phyloP scores from a whole-genome alignment of 2,888 invertebrate species.

The Oxyscelio sp. region DNA sequence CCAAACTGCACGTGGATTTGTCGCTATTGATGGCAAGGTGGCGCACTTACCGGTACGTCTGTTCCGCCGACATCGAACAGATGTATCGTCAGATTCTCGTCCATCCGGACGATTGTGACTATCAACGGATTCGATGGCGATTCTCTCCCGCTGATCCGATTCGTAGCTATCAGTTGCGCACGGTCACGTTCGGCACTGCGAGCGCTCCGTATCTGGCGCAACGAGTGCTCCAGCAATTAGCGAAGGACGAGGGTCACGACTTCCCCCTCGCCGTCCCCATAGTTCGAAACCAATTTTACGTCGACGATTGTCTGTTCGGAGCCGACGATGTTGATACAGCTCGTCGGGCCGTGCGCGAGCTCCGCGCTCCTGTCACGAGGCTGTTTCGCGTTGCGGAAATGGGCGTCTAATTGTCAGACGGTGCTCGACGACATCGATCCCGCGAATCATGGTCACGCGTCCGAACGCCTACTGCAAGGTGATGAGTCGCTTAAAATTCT shows the following conservation, averaged over 20 bases:
- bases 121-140: neutral
- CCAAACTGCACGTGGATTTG: constrained; percentile 6
- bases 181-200: neutral
- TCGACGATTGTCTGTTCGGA: constrained; percentile 26
- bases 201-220: neutral
- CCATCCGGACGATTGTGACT: neutral
- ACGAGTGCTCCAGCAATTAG: neutral
- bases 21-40: neutral
- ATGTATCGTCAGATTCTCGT: constrained; percentile 3
- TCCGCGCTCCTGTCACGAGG: neutral
- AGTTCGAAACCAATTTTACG: neutral
- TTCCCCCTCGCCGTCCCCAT: neutral
- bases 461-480: neutral
- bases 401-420: constrained; percentile 3
- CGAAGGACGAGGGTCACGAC: neutral
- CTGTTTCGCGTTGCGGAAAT: neutral
- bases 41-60: neutral
- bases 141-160: neutral
- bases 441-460: constrained; percentile 13
- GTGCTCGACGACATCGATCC: neutral
- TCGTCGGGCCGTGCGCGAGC: neutral
- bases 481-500: constrained; percentile 8
- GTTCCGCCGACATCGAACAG: neutral
- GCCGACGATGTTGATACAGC: neutral
- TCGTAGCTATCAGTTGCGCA: neutral